These are phyloP conservation scores for Marasmarcha lunaedactyla DNA, from an alignment of 2,888 invertebrate species.

Conservation along the genomic window DNA sequence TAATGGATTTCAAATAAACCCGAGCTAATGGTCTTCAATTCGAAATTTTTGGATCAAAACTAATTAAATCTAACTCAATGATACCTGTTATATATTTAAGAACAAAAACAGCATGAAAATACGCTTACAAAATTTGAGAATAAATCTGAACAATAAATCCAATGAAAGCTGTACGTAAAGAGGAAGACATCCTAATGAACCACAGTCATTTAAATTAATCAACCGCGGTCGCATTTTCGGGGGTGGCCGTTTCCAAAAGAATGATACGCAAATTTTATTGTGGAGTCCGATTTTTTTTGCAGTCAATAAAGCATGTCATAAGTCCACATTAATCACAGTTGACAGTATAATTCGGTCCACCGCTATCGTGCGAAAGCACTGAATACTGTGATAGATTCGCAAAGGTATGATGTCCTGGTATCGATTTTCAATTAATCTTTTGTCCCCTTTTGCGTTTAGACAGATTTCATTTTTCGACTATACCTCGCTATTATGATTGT, in stretches of 20 bases:
- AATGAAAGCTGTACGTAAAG: background rate
- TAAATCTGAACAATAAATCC: background rate
- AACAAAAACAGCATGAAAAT: background rate
- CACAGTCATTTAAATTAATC: slow-evolving; percentile 23
- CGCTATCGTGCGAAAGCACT: slow-evolving; percentile 52
- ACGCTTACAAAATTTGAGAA: background rate
- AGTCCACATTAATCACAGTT: slow-evolving; percentile 55
- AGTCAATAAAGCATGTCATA: slow-evolving; percentile 49
- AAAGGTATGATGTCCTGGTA: slow-evolving; percentile 49
- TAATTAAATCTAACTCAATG: slow-evolving; percentile 32
- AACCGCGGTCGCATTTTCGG: slow-evolving; percentile 12
- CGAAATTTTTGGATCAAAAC: slow-evolving; percentile 21
- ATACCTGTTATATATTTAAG: background rate
- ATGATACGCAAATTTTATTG: slow-evolving; percentile 31
- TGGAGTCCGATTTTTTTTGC: slow-evolving; percentile 29
- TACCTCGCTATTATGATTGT: slow-evolving; percentile 14
- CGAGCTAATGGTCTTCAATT: slow-evolving; percentile 41
- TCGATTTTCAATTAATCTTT: slow-evolving; percentile 66
- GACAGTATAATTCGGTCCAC: slow-evolving; percentile 47
- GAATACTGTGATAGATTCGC: slow-evolving; percentile 57
- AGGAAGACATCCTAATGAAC: slow-evolving; percentile 17
- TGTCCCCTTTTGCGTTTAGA: slow-evolving; percentile 49
- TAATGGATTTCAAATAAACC: slow-evolving; percentile 61
- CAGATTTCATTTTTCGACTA: slow-evolving; percentile 40
- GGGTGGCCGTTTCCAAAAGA: slow-evolving; percentile 20